Conservation (phyloP, 1,140 invertebrate species). For the Pogonomyrmex californicus region DNA sequence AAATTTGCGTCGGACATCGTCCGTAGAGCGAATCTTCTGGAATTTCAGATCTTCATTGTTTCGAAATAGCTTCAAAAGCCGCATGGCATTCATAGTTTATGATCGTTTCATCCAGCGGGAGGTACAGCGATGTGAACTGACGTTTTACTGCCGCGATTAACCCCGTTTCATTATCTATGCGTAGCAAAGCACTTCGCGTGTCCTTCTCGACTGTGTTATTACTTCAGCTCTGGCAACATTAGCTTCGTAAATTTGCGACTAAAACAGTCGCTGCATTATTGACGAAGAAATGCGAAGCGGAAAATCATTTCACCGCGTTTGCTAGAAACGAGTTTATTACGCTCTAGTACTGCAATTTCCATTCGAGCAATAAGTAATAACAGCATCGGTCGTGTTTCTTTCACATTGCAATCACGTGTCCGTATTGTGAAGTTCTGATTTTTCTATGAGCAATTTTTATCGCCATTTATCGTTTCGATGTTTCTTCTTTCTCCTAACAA, state of each 20-base stretch:
- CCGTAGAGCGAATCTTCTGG: slow-evolving; percentile 7
- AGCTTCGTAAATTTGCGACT: neutral
- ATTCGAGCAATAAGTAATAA: slow-evolving; percentile 55
- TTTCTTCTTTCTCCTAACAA: too few species aligned
- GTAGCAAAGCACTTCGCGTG: too few species aligned
- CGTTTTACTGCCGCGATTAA: slow-evolving; percentile 32
- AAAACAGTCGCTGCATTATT: slow-evolving; percentile 18
- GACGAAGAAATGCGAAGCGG: slow-evolving; percentile 21
- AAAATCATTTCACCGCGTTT: slow-evolving; percentile 48
- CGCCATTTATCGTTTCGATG: neutral
- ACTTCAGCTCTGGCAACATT: slow-evolving; percentile 52
- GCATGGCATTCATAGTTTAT: slow-evolving; percentile 22
- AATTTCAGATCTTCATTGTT: slow-evolving; percentile 12
- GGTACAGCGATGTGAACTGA: neutral
- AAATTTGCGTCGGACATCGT: slow-evolving; percentile 7
- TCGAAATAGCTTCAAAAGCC: slow-evolving; percentile 34
- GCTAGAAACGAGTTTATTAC: slow-evolving; percentile 61
- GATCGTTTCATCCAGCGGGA: neutral
- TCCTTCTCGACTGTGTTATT: slow-evolving; percentile 47
- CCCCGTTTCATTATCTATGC: slow-evolving; percentile 5
- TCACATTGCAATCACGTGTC: slow-evolving; percentile 42
- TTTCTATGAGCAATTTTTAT: neutral
- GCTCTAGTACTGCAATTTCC: slow-evolving; percentile 51
- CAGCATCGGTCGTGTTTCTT: slow-evolving; percentile 59
- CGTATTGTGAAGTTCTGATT: slow-evolving; percentile 51